Base-by-base conservation (phyloP, 2,888 invertebrate genomes). In the Noctua janthe region DNA sequence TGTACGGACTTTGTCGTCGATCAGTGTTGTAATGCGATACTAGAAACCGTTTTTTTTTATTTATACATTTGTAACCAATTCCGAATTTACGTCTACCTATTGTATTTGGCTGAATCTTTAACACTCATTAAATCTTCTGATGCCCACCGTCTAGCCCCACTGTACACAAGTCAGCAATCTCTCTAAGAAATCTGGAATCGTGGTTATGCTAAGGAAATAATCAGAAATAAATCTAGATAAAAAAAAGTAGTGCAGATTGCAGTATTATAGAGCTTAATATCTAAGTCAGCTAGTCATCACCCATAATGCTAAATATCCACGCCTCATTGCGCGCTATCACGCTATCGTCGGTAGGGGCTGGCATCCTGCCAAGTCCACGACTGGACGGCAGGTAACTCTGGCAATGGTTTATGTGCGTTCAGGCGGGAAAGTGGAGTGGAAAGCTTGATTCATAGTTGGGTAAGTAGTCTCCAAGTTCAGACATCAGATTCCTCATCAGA, bases 301-400 rank as follows among this genome's bases (percentile, higher is more conserved):
- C 75, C 76, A 77, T 82, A 88, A 85, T 85, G 82, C 87, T 84
- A 87, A 90, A 89, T 83, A 88, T 87, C 86, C 78, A 71, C 84
- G 87, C 71, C 87, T 85, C 89, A 84, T 90, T 90, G 90, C 89
- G 72, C 78, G 71, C 85, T 85, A 90, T 90, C 89, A 88, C 82
- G 89, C 82, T 79, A 80, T 82, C 79, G 81, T 81, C 82, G 81
- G 90, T 69, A 73, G 71, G 67, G 81, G 83, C 81, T 90, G 89
- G 89, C 90, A 39, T 29, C 17, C 66, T 66, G 90, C 89, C 89
- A 90, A 85, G 83, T 86, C 79, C 80, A 74, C 84, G 76, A 82
- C 85, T 82, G 85, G 83, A 69, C 84, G 85, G 83, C 89, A 90
- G 90, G 90, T 90, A 91, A 90, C 90, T 87, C 75, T 80, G 78